A percentile compares a stretch with the other conserved stretches of the same genome.
These are phyloP conservation scores for Furcula furcula DNA, from an alignment of 2,888 invertebrate genomes.

Conservation along the genomic window DNA sequence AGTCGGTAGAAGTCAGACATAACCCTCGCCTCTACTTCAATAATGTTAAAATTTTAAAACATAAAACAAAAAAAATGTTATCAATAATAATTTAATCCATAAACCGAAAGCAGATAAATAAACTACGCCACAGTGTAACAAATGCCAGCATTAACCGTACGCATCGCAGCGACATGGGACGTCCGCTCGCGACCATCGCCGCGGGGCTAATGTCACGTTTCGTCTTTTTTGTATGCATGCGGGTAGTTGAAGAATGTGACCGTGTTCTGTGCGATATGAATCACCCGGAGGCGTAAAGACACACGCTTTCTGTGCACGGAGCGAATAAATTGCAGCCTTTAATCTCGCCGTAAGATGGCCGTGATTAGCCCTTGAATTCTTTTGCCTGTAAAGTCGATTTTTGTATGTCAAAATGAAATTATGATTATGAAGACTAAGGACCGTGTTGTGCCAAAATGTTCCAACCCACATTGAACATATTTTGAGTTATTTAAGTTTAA, in stretches of 20 bases:
- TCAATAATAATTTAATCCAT: too few relatives aligned
- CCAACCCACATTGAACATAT: too few relatives aligned
- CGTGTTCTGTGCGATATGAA: slow-evolving; percentile 64
- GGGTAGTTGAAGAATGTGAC: slow-evolving; percentile 70
- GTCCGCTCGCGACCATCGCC: slow-evolving; percentile 53
- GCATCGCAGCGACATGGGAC: slow-evolving; percentile 56
- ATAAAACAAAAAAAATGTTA: too few relatives aligned
- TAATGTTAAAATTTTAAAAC: too few relatives aligned
- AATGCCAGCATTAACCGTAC: slow-evolving; percentile 47
- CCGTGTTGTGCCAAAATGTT: too few relatives aligned
- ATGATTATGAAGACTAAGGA: too few relatives aligned
- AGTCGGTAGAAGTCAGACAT: too few relatives aligned
- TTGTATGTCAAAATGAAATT: too few relatives aligned
- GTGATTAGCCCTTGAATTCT: not conserved
- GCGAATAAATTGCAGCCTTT: slow-evolving; percentile 45
- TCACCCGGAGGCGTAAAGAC: slow-evolving; percentile 52
- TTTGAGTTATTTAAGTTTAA: too few relatives aligned
- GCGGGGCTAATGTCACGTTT: slow-evolving; percentile 47
- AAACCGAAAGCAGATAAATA: too few relatives aligned
- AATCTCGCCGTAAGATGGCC: slow-evolving; percentile 36
- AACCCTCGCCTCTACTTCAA: too few relatives aligned
- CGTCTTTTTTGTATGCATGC: slow-evolving; percentile 33
- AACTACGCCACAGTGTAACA: slow-evolving; percentile 43
- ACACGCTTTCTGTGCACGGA: slow-evolving; percentile 44
- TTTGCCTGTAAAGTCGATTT: too few relatives aligned